Base-by-base conservation (phyloP, 1,140 invertebrate genomes). In the Akabosia matsudoensis region DNA sequence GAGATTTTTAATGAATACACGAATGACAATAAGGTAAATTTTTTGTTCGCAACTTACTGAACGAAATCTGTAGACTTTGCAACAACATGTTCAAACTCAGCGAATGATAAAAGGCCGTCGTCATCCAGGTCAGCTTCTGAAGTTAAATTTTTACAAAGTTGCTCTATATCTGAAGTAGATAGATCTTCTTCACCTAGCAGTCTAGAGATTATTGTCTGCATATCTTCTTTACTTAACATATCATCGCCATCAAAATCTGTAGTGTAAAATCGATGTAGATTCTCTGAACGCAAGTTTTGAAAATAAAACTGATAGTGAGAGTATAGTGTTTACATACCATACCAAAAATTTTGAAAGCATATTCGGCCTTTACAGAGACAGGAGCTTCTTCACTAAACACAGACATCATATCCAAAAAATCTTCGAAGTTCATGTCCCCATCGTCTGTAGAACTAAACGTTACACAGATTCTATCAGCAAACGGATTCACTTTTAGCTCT, bases 361-460 rank as follows among this genome's bases (percentile, higher is more conserved):
- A 96, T 84, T 95, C 93, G 26, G 95, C 91, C 86, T 97, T 98
- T 0, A 97, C 91, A 79, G 92, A 90, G 82, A 93, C 91, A 0
- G 96, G 94, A n/a, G 95, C 93, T 81, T 89, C 89, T 79, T 96
- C 92, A 85, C 93, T 95, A 82, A 97, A 95, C 1, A 97, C 94
- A 2, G 94, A 97, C 91, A 97, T 95, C 95, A 97, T 97, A 82
- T 97, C 94, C 0, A 98, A 86, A 84, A 97, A 98, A 84, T 97
- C 95, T 86, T 97, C 95, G 87, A 98, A 97, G 0, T 92, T 94
- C 85, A 95, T 93, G 83, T 96, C 92, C 3, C 93, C 94, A 85
- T 93, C 91, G 78, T 93, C 91, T 84, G 92, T 93, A 22, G 94
- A 94, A 82, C 93, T 95, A 83, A 97, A 97, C 0, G 97, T 92